Evolutionary conservation across 2,113 vertebrate species (phyloP).

Genomic region (Brachyistius frenatus): DNA sequence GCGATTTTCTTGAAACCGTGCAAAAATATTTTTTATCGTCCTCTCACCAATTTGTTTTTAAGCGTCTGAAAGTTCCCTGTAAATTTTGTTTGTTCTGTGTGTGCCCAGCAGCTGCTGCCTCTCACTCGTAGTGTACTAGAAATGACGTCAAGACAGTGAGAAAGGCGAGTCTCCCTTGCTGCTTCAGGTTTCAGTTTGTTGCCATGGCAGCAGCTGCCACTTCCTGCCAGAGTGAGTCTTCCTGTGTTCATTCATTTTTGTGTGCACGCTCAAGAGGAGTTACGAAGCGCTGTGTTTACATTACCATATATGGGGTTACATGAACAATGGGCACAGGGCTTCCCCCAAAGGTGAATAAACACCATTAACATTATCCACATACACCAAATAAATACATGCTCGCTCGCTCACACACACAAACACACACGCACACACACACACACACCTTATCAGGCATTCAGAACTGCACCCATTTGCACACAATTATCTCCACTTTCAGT

Average conservation of each 20-base stretch:
- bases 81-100: conserved; percentile 61
- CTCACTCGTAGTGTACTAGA: conserved; percentile 75
- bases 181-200: conserved; percentile 85
- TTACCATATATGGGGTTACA: conserved; percentile 83
- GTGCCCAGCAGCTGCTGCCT: conserved; percentile 76
- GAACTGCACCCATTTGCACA: conserved; percentile 64
- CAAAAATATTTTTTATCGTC: conserved; percentile 31
- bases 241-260: conserved; percentile 88
- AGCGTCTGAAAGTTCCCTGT: conserved; percentile 54
- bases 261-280: conserved; percentile 71
- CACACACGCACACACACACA: conserved; percentile 10
- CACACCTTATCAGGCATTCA: conserved; percentile 39
- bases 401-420: neutral
- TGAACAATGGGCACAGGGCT: conserved; percentile 78
- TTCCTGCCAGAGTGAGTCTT: conserved; percentile 86
- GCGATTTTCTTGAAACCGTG: conserved; percentile 56
- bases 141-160: conserved; percentile 85
- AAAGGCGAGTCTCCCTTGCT: conserved; percentile 71
- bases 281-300: conserved; percentile 81
- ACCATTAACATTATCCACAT: conserved; percentile 41
- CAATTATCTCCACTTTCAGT: conserved; percentile 64
- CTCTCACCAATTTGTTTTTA: conserved; percentile 50
- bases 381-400: conserved; percentile 32
- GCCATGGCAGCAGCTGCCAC: conserved; percentile 86
- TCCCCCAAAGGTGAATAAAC: conserved; percentile 76